A percentile compares a stretch with the other conserved stretches of the same genome.
These are phyloP conservation scores for Alcis repandata DNA, from an alignment of 2,888 invertebrate species.

Conservation along the genomic window DNA sequence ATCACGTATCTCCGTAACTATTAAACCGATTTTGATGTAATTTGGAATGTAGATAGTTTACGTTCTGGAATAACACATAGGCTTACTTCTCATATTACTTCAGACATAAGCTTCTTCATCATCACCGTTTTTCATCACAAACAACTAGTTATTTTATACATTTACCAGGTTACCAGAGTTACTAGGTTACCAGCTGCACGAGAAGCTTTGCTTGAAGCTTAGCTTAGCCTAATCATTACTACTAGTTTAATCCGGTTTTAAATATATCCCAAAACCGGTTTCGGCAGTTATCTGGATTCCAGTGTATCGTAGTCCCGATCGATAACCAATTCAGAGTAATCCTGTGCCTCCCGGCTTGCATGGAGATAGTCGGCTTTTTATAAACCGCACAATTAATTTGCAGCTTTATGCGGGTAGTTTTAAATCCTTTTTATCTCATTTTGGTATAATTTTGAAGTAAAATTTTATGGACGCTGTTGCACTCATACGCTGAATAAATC, in stretches of 20 bases:
- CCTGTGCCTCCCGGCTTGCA: slow-evolving; percentile 32
- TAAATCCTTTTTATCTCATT: neutral
- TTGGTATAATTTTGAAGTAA: neutral
- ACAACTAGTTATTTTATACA: too few relatives aligned
- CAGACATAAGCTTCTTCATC: too few relatives aligned
- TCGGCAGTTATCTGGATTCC: slow-evolving; percentile 1
- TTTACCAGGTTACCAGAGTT: too few relatives aligned
- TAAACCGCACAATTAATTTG: slow-evolving; percentile 6
- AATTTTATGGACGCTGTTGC: too few relatives aligned
- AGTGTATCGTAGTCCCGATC: slow-evolving; percentile 26
- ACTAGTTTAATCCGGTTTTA: slow-evolving; percentile 14
- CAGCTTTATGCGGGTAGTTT: neutral
- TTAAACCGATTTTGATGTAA: too few relatives aligned
- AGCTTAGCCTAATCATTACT: slow-evolving; percentile 3
- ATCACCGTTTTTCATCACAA: too few relatives aligned
- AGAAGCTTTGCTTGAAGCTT: neutral
- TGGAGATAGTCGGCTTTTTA: slow-evolving; percentile 24
- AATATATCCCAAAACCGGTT: slow-evolving; percentile 12
- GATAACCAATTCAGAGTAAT: slow-evolving; percentile 47
- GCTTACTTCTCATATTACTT: too few relatives aligned
- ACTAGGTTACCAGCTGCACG: too few relatives aligned
- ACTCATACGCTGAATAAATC: too few relatives aligned
- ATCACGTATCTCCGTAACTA: too few relatives aligned
- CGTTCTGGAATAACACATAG: too few relatives aligned
- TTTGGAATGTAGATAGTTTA: too few relatives aligned